Evolutionary conservation across 30 jellyfish, hydroid and myxozoan genomes (phyloP).

Genomic region (Aurelia aurita): DNA sequence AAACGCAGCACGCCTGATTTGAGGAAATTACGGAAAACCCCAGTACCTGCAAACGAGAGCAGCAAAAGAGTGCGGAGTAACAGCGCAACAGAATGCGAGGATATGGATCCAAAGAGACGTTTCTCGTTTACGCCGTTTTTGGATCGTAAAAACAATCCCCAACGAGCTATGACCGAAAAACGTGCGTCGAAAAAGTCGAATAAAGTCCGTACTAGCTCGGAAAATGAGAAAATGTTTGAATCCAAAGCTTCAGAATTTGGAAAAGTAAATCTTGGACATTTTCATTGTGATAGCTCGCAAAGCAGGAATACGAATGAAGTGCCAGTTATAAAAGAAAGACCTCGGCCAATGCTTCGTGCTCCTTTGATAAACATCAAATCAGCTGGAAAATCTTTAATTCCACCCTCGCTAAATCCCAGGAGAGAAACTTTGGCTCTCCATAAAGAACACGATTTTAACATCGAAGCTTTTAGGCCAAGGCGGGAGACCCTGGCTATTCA

Average conservation of each 20-base stretch:
- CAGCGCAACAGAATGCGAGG: slow-evolving; percentile 44
- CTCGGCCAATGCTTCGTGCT: slow-evolving; percentile 63
- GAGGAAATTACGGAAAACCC: slow-evolving; percentile 44
- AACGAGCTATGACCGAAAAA: slow-evolving; percentile 51
- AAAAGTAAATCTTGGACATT: not conserved
- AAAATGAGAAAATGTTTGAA: slow-evolving; percentile 1
- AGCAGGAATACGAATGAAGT: not conserved
- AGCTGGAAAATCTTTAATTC: slow-evolving; percentile 14
- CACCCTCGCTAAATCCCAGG: slow-evolving; percentile 20
- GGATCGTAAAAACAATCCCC: slow-evolving; percentile 49
- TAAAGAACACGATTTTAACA: slow-evolving; percentile 34
- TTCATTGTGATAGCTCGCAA: not conserved
- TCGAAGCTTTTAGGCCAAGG: slow-evolving; percentile 70
- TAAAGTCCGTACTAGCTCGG: slow-evolving; percentile 33
- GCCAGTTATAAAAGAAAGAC: not conserved
- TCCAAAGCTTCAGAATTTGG: slow-evolving; percentile 7
- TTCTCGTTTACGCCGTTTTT: slow-evolving; percentile 64
- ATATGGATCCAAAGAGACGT: slow-evolving; percentile 52
- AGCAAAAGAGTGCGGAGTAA: slow-evolving; percentile 47
- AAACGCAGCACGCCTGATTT: slow-evolving; percentile 76
- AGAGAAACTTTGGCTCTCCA: slow-evolving; percentile 63
- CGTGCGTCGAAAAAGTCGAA: slow-evolving; percentile 46
- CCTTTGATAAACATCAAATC: slow-evolving; percentile 63
- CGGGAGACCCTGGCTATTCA: slow-evolving; percentile 62
- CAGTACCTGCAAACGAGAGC: slow-evolving; percentile 24